Conservation (phyloP, 2,113 vertebrate genomes). For the Orcinus orca region DNA sequence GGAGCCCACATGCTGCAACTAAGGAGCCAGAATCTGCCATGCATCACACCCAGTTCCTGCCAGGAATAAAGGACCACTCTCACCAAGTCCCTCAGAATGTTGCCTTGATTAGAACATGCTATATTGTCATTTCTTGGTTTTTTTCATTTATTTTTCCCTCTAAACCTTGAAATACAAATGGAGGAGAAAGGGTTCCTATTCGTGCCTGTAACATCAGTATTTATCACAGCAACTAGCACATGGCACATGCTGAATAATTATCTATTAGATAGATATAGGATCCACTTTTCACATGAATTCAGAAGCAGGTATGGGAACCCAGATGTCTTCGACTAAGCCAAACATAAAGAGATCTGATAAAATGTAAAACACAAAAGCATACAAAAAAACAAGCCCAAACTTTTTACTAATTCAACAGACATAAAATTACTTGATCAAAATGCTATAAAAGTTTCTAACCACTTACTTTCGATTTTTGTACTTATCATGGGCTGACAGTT, state of each 20-base stretch:
- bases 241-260: neutral
- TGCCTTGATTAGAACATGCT: neutral
- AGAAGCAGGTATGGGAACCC: neutral
- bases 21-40: neutral
- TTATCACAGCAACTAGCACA: neutral
- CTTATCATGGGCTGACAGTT: neutral
- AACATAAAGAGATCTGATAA: neutral
- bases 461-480: neutral
- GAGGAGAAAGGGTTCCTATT: neutral
- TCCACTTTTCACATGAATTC: neutral
- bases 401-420: neutral
- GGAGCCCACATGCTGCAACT: too few species aligned
- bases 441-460: neutral
- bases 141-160: neutral
- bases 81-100: neutral
- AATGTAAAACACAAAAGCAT: neutral
- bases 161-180: slow-evolving; percentile 17
- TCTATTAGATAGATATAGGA: neutral
- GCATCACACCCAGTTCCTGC: neutral
- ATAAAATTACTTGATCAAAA: slow-evolving; percentile 9
- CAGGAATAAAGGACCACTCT: neutral
- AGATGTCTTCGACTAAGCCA: neutral
- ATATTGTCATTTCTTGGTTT: neutral
- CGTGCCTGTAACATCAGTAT: neutral
- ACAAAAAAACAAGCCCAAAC: neutral